Base-by-base conservation (phyloP, 2,113 vertebrate genomes). In the Poeciliopsis retropinna region DNA sequence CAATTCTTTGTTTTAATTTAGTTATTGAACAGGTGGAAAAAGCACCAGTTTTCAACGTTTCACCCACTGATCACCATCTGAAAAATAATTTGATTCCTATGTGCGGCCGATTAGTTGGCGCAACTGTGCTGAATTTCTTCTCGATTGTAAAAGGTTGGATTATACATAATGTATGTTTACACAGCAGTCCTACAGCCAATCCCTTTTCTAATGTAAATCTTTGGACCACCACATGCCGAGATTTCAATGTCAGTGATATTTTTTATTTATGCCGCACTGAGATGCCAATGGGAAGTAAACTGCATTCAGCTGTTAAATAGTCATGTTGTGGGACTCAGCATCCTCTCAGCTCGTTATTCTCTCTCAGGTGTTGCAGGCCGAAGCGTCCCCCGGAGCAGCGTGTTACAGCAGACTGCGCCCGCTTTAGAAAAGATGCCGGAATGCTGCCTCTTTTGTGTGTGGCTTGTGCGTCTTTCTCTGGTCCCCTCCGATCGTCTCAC, bases 291-390 rank as follows among this genome's bases (percentile, higher is more conserved):
- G 73, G 70, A 85, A 64, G 75, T 80, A 83, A 83, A 87, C 70
- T 76, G 64, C 78, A 39, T 63, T 75, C 80, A 78, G 81, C 87
- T 89, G 90, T 91, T 92, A 83, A 92, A 90, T 89, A 91, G 88
- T 70, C 82, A 79, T 73, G 86, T 81, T 88, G 39, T 80, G 88
- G 86, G 88, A 90, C 76, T 76, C 65, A 0, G 70, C 83, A 65
- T 87, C 73, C 85, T 84, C 91, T 29, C 28, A 90, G 87, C 85
- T 91, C 79, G 64, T 91, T 90, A 88, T 82, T 82, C 54, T 54
- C 80, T 87, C 88, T 75, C 81, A 77, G 76, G 90, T 82, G 90
- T 89, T 85, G 64, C 87, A 77, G 73, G 81, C 82, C 72, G 87
- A 90, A 89, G 78, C 70, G 87, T 87, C 85, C 89, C 88, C 85